These are phyloP conservation scores for Lophotriccus pileatus DNA, from an alignment of 2,797 vertebrate species.

Conservation along the genomic window DNA sequence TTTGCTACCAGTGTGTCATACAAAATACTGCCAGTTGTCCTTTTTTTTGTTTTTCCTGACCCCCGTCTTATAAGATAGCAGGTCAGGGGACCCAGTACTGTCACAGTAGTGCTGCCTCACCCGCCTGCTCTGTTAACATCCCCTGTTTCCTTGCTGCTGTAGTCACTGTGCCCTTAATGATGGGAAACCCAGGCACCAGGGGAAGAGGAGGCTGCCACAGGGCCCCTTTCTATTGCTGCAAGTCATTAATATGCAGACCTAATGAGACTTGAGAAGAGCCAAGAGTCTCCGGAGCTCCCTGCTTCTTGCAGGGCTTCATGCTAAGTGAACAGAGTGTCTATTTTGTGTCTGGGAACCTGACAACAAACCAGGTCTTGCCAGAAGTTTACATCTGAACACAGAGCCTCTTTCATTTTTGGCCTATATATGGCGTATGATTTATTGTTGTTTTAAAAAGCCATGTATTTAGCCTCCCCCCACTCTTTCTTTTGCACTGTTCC, in stretches of 20 bases:
- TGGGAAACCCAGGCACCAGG: conserved; percentile 74
- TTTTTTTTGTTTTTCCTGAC: neutral
- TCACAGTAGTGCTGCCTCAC: conserved; percentile 22
- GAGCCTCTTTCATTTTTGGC: conserved; percentile 77
- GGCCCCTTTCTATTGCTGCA: conserved; percentile 79
- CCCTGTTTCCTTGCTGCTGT: conserved; percentile 42
- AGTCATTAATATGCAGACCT: conserved; percentile 90
- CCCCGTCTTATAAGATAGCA: neutral
- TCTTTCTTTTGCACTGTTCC: conserved; percentile 30
- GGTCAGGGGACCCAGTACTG: neutral
- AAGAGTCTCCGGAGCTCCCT: conserved; percentile 80
- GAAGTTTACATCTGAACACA: conserved; percentile 80
- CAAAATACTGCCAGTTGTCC: neutral
- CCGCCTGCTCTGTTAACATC: conserved; percentile 29
- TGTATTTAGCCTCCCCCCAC: conserved; percentile 31
- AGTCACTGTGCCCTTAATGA: conserved; percentile 56
- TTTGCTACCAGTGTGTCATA: neutral
- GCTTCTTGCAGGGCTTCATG: conserved; percentile 79
- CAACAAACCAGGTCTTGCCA: conserved; percentile 80
- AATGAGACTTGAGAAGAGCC: conserved; percentile 84
- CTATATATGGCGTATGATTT: conserved; percentile 78
- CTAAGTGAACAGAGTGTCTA: conserved; percentile 82
- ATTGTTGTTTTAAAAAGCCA: conserved; percentile 70
- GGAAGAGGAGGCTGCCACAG: conserved; percentile 72
- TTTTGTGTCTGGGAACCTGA: conserved; percentile 83